These are phyloP conservation scores for Habropoda laboriosa DNA, from an alignment of 1,140 invertebrate species.

Conservation along the genomic window DNA sequence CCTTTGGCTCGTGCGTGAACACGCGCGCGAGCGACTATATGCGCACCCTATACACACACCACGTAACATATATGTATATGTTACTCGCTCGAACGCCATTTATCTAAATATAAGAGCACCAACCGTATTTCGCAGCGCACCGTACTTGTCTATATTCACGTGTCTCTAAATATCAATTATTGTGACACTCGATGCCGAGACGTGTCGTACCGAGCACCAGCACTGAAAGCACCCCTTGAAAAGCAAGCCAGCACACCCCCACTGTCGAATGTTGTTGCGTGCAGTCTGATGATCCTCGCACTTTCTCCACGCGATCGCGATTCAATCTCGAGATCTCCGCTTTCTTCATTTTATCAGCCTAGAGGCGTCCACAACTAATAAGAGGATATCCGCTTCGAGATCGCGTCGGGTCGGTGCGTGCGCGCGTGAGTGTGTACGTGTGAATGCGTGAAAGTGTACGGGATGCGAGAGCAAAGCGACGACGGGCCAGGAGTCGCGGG, in stretches of 20 bases:
- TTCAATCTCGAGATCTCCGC: not conserved
- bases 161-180: constrained; percentile 54
- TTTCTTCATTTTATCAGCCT: not conserved
- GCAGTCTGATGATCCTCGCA: constrained; percentile 63
- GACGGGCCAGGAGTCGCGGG: constrained; percentile 27
- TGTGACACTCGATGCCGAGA: constrained; percentile 50
- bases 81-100: constrained; percentile 1
- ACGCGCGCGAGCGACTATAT: constrained; percentile 27
- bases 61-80: not conserved
- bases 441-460: constrained; percentile 69
- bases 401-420: constrained; percentile 59
- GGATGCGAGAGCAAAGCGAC: constrained; percentile 53
- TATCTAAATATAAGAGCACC: not conserved
- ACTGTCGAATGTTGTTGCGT: constrained; percentile 69
- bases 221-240: constrained; percentile 77
- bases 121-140: constrained; percentile 32
- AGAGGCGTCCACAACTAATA: too few species aligned
- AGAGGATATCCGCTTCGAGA: constrained; percentile 38
- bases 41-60: not conserved
- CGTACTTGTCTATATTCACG: constrained; percentile 26
- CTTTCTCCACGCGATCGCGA: constrained; percentile 53
- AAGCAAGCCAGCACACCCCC: constrained; percentile 65
- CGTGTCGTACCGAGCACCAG: constrained; percentile 76
- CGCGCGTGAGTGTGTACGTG: constrained; percentile 73
- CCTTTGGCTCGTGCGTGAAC: constrained; percentile 28